phyloP scores from a whole-genome alignment of 2,888 invertebrate species.

The Nomada fucata region DNA sequence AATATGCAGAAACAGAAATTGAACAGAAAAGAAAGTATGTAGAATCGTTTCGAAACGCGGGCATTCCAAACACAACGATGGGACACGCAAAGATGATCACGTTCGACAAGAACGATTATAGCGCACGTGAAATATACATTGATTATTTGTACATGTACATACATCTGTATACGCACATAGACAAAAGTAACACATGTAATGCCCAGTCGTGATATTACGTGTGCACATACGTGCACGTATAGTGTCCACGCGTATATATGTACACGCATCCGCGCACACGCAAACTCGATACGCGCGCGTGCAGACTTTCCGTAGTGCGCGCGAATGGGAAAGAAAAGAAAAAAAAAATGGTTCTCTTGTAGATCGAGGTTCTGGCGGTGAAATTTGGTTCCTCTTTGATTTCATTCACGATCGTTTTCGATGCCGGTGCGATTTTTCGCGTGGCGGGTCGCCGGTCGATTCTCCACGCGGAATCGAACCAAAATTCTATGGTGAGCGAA shows the following conservation, averaged over 20 bases:
- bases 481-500: background rate
- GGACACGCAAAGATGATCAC: slow-evolving; percentile 38
- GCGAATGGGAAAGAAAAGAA: background rate
- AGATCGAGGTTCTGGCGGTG: slow-evolving; percentile 37
- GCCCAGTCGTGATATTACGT: slow-evolving; percentile 60
- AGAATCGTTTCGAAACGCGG: slow-evolving; percentile 21
- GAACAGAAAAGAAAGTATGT: slow-evolving; percentile 13
- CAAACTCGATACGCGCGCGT: slow-evolving; percentile 38
- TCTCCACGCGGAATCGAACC: background rate
- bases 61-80: slow-evolving; percentile 54
- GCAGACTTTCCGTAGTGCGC: slow-evolving; percentile 47
- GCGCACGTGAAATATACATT: slow-evolving; percentile 62
- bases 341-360: background rate
- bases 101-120: slow-evolving; percentile 56
- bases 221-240: slow-evolving; percentile 30
- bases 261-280: slow-evolving; percentile 22
- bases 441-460: slow-evolving; percentile 12
- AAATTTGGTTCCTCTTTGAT: slow-evolving; percentile 58
- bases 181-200: slow-evolving; percentile 65
- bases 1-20: slow-evolving; percentile 25
- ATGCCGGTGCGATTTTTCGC: background rate
- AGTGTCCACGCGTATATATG: slow-evolving; percentile 20
- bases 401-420: slow-evolving; percentile 48
- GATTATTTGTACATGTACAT: slow-evolving; percentile 35
- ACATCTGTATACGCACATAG: slow-evolving; percentile 53